A percentile compares a stretch with the other conserved stretches of the same genome.
Evolutionary conservation across 2,797 vertebrate genomes (phyloP).

Genomic region (Falco columbarius): DNA sequence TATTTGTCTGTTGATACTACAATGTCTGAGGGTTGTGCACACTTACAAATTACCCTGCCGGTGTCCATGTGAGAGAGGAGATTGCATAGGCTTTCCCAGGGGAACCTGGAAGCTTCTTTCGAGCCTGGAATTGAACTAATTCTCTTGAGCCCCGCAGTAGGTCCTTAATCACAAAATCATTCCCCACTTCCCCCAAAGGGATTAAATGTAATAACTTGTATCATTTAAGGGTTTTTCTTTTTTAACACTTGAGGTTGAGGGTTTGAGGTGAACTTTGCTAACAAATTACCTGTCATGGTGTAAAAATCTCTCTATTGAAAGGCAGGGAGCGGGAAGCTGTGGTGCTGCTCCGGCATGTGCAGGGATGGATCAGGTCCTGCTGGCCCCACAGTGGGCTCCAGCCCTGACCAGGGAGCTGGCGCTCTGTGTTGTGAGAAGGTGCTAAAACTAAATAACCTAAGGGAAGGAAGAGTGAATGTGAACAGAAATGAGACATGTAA

Average conservation of each 20-base stretch:
- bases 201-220: slow-evolving; percentile 60
- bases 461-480: not conserved
- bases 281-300: not conserved
- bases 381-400: not conserved
- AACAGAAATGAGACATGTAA: fast-evolving
- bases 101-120: slow-evolving; percentile 47
- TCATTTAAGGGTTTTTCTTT: slow-evolving; percentile 42
- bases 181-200: slow-evolving; percentile 34
- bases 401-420: not conserved
- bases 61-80: slow-evolving; percentile 20
- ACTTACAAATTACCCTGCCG: not conserved
- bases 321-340: not conserved
- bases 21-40: not conserved
- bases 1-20: not conserved
- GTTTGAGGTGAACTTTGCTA: slow-evolving; percentile 33
- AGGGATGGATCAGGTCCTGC: not conserved
- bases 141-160: slow-evolving; percentile 48
- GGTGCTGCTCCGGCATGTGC: not conserved
- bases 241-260: slow-evolving; percentile 49
- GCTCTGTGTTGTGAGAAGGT: not conserved
- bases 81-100: slow-evolving; percentile 21
- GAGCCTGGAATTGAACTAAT: slow-evolving; percentile 56
- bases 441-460: not conserved
- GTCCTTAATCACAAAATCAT: slow-evolving; percentile 72
- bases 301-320: not conserved